Conservation (phyloP, 1,140 invertebrate genomes). For the Hesperophylax magnus region DNA sequence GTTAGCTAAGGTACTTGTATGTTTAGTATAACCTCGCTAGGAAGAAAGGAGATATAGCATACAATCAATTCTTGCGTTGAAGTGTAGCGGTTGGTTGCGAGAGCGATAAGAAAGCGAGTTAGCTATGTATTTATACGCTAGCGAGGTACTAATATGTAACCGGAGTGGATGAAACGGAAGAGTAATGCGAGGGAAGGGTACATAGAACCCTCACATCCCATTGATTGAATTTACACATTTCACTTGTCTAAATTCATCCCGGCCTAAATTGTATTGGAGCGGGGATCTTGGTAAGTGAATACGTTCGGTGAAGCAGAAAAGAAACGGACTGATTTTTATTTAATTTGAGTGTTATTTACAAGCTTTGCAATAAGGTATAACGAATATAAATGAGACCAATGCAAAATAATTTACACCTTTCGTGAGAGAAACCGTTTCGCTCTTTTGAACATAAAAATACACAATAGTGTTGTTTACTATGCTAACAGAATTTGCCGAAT, state of each 20-base stretch:
- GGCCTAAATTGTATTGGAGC: conserved; percentile 30
- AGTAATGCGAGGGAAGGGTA: neutral
- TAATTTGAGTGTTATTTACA: no score
- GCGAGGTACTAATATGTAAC: neutral
- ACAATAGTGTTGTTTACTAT: no score
- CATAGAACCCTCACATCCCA: conserved; percentile 11
- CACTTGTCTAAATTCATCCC: conserved; percentile 36
- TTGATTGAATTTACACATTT: conserved; percentile 44
- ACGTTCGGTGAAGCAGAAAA: neutral
- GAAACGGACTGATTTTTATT: neutral
- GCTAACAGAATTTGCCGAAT: no score
- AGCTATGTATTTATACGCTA: conserved; percentile 3
- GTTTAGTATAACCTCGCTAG: no score
- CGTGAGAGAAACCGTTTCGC: no score
- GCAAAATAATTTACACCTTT: no score
- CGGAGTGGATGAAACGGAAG: neutral
- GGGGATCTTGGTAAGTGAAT: conserved; percentile 19
- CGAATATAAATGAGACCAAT: no score
- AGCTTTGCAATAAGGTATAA: no score
- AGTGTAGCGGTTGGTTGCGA: neutral
- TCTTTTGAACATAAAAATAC: no score
- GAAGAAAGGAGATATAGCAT: no score
- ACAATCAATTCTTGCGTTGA: no score
- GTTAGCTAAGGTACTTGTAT: no score
- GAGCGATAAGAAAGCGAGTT: neutral